Evolutionary conservation across 2,113 vertebrate genomes (phyloP).

Genomic region (Furnarius figulus): DNA sequence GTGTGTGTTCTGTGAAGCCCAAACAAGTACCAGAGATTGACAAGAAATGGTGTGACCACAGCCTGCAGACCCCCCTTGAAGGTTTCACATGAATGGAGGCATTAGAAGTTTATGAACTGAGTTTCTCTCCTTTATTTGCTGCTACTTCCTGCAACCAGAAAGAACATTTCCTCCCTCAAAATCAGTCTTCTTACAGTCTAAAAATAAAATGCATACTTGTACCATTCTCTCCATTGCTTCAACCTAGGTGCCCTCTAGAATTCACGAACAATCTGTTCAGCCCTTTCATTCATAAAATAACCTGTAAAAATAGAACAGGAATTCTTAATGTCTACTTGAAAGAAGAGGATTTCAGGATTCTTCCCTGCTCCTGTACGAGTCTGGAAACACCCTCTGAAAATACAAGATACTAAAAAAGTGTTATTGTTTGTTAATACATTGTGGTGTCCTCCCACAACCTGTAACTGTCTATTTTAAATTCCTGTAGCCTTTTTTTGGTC

Average conservation of each 20-base stretch:
- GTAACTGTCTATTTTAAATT: neutral
- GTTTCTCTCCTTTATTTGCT: constrained; percentile 75
- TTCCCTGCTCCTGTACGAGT: neutral
- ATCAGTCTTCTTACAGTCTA: constrained; percentile 75
- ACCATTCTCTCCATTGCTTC: constrained; percentile 53
- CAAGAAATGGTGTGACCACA: neutral
- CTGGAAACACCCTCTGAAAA: neutral
- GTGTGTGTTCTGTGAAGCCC: neutral
- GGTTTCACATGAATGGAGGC: neutral
- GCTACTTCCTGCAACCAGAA: constrained; percentile 30
- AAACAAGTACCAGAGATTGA: neutral
- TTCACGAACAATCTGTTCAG: constrained; percentile 44
- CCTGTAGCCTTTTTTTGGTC: neutral
- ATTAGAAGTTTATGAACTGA: neutral
- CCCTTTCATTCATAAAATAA: constrained; percentile 55
- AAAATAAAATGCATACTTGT: constrained; percentile 77
- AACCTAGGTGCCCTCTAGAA: constrained; percentile 54
- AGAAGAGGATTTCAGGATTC: neutral
- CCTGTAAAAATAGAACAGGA: constrained; percentile 47
- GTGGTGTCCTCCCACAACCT: neutral
- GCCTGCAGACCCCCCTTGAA: neutral
- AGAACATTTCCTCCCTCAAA: constrained; percentile 64
- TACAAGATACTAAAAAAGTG: neutral
- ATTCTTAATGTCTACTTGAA: constrained; percentile 23
- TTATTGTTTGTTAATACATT: neutral